These are phyloP conservation scores for Knipowitschia caucasica DNA, from an alignment of 2,797 vertebrate genomes.

Conservation along the genomic window DNA sequence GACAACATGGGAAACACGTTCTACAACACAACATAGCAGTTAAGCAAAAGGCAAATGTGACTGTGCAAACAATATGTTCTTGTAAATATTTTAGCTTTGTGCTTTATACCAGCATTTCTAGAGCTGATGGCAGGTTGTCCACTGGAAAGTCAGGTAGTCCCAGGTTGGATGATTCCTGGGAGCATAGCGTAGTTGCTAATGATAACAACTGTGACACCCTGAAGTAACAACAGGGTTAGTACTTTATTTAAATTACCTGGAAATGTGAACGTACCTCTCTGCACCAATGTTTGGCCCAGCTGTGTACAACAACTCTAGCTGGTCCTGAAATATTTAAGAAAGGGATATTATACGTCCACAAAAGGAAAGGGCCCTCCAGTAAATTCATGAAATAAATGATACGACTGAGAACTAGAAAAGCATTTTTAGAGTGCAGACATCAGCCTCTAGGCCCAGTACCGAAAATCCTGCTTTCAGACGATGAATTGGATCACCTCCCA, in stretches of 20 bases:
- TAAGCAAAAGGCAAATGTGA: neutral
- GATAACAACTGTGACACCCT: slow-evolving; percentile 94
- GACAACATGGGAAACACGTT: slow-evolving; percentile 87
- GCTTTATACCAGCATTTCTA: slow-evolving; percentile 86
- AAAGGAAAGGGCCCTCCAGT: no score
- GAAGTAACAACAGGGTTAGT: slow-evolving; percentile 16
- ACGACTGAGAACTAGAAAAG: no score
- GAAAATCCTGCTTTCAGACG: no score
- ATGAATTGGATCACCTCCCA: no score
- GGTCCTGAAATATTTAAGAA: slow-evolving; percentile 76
- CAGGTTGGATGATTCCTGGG: slow-evolving; percentile 88
- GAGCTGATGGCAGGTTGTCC: slow-evolving; percentile 84
- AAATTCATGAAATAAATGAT: no score
- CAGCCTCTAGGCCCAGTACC: no score
- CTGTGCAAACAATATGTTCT: neutral
- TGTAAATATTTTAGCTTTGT: neutral
- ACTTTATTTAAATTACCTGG: neutral
- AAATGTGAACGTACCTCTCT: slow-evolving; percentile 78
- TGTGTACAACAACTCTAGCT: slow-evolving; percentile 86
- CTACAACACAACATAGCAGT: slow-evolving; percentile 63
- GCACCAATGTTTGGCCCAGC: slow-evolving; percentile 83
- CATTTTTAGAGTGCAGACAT: neutral
- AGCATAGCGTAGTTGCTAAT: slow-evolving; percentile 90
- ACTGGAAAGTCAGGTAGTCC: slow-evolving; percentile 96
- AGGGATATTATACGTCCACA: neutral